phyloP scores from a whole-genome alignment of 1,140 invertebrate species.

The Drosophila setifemur region DNA sequence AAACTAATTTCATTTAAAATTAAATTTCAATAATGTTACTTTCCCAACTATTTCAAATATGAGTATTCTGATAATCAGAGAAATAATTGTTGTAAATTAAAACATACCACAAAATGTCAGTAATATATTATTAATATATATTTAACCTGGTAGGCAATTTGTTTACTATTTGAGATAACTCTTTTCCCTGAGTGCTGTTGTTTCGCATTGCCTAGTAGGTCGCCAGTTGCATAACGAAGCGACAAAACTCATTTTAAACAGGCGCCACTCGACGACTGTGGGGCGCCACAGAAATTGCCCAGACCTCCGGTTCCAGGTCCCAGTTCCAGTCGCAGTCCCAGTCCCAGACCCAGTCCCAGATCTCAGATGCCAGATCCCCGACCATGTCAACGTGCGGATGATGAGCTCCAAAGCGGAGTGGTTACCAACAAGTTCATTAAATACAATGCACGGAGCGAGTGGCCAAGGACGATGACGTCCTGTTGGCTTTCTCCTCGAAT shows the following conservation, averaged over 20 bases:
- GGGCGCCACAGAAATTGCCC: slow-evolving; percentile 50
- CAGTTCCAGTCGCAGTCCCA: background rate
- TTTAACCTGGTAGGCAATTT: no score
- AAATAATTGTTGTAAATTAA: no score
- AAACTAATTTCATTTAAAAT: no score
- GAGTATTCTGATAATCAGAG: no score
- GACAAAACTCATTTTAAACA: slow-evolving; percentile 56
- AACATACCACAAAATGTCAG: no score
- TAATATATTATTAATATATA: no score
- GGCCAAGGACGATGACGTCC: slow-evolving; percentile 45
- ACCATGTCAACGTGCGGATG: slow-evolving; percentile 38
- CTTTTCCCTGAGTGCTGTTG: background rate
- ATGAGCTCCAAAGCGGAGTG: slow-evolving; percentile 29
- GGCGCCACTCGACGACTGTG: slow-evolving; percentile 48
- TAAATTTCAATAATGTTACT: no score
- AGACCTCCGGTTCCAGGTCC: slow-evolving; percentile 19
- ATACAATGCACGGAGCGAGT: slow-evolving; percentile 39
- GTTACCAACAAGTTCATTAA: slow-evolving; percentile 49
- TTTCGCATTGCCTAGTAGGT: slow-evolving; percentile 6
- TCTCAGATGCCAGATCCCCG: background rate
- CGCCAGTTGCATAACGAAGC: slow-evolving; percentile 56
- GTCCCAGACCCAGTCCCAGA: background rate
- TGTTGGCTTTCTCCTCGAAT: slow-evolving; percentile 3
- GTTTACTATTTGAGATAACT: no score
- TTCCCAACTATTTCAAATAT: no score